These are phyloP conservation scores for Drosophila diplacantha DNA, from an alignment of 2,888 invertebrate species.

Conservation along the genomic window DNA sequence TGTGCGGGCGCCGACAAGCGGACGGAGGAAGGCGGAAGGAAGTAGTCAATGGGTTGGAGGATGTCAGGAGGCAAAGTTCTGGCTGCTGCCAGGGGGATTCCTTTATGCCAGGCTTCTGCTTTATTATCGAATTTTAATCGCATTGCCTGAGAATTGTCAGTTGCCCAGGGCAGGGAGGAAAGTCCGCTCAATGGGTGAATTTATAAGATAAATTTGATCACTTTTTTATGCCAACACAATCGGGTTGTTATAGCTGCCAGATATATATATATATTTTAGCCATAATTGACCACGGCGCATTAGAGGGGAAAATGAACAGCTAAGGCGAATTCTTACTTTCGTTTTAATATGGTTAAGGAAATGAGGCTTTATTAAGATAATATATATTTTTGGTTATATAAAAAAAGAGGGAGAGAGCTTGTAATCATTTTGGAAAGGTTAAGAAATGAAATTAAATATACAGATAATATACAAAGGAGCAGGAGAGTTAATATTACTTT, in stretches of 20 bases:
- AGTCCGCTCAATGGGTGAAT: slow-evolving; percentile 10
- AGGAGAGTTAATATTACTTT: background rate
- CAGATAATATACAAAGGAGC: too few species aligned
- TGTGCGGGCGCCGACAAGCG: slow-evolving; percentile 47
- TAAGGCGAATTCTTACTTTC: background rate
- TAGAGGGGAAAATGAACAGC: background rate
- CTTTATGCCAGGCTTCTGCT: slow-evolving; percentile 1
- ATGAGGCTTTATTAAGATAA: background rate
- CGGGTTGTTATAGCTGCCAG: slow-evolving; percentile 23
- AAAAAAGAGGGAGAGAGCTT: background rate
- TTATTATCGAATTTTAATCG: slow-evolving; percentile 36
- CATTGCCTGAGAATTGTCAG: slow-evolving; percentile 26
- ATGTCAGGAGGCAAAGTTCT: slow-evolving; percentile 15
- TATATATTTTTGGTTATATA: background rate
- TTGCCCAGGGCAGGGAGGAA: slow-evolving; percentile 5
- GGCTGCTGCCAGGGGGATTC: slow-evolving; percentile 12
- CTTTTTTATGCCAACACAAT: slow-evolving; percentile 28
- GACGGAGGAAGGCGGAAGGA: slow-evolving; percentile 21
- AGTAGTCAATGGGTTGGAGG: slow-evolving; percentile 18
- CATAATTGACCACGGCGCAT: slow-evolving; percentile 8
- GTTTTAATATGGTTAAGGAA: background rate
- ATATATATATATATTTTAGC: background rate
- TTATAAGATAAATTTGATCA: slow-evolving; percentile 20
- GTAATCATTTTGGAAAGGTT: background rate
- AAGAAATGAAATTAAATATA: background rate